Evolutionary conservation across 2,888 invertebrate genomes (phyloP), one percentile per base, ranked within the genome.

Genomic region (Eupithecia centaureata): DNA sequence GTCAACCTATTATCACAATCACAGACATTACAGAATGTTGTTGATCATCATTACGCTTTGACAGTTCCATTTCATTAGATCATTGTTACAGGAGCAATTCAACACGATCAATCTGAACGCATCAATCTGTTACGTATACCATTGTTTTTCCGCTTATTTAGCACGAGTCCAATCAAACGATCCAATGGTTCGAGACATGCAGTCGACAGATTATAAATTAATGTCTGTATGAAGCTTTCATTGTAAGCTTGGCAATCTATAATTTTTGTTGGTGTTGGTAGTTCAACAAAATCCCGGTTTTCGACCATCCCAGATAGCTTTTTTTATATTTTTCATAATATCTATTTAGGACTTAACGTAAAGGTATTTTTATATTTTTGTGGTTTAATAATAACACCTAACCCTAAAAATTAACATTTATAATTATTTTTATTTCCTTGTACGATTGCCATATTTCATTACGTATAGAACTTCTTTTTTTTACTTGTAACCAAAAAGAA

Each of bases 101-200:
- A 30, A 30, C 32, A 57, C 27, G 15, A 47, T 52, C 51, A 51
- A 59, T 51, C 59, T 30, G 28, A 57, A 33, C 57, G 32, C 30
- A 57, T 57, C 57, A 57, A 57, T 57, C 57, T 30, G 57, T 33
- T 57, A 57, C 57, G 63, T 67, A 68, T 68, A 54, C 57, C 76
- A 79, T 82, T 82, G 76, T 77, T 79, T 82, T 79, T 78, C 81
- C 79, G 84, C 76, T 77, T 77, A 79, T 77, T 84, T 78, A 80
- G 68, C 79, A 64, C 70, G 72, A 64, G 74, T 72, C 77, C 79
- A 82, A 84, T 83, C 79, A 82, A 78, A 77, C 76, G 77, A 81
- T 65, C 71, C 79, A 79, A 69, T 82, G 79, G 79, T 74, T 78
- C 77, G 77, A 72, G 57, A 57, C 57, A 32, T 78, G 70, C 71